Conservation (phyloP, 2,113 vertebrate species). For the Physeter macrocephalus region DNA sequence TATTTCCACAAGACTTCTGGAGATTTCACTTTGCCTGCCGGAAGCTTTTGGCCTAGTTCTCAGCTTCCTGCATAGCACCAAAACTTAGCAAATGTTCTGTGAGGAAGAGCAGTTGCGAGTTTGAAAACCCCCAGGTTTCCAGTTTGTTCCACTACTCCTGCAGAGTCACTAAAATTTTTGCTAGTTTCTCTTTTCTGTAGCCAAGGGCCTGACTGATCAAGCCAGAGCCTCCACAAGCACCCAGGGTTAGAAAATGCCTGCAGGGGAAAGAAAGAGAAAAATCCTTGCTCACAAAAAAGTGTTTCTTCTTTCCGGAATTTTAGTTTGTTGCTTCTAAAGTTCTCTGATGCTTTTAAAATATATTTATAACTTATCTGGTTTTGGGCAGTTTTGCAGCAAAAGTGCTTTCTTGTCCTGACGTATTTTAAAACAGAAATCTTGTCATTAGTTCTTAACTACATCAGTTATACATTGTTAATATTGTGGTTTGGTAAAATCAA, state of each 20-base stretch:
- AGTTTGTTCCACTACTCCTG: background rate
- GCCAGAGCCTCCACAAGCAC: background rate
- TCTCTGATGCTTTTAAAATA: background rate
- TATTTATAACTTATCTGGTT: slow-evolving; percentile 26
- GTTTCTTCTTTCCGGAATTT: slow-evolving; percentile 23
- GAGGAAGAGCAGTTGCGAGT: background rate
- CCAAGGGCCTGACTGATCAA: background rate
- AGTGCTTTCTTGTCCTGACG: background rate
- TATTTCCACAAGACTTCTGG: background rate
- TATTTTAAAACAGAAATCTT: background rate
- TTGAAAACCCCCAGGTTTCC: background rate
- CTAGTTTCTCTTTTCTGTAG: background rate
- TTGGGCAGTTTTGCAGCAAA: background rate
- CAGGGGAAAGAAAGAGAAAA: background rate
- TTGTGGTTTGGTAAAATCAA: slow-evolving; percentile 22
- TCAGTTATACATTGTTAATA: background rate
- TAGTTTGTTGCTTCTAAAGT: slow-evolving; percentile 26
- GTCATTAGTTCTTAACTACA: slow-evolving; percentile 6
- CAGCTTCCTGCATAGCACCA: background rate
- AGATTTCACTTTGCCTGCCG: background rate
- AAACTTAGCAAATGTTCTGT: background rate
- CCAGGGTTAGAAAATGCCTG: background rate
- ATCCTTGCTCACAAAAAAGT: background rate
- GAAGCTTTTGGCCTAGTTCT: background rate
- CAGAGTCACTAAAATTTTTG: background rate